Percentiles rank a stretch among this genome's conserved stretches.
phyloP scores from a whole-genome alignment of 1,140 invertebrate genomes.

The Thalassaphorura encarpata region DNA sequence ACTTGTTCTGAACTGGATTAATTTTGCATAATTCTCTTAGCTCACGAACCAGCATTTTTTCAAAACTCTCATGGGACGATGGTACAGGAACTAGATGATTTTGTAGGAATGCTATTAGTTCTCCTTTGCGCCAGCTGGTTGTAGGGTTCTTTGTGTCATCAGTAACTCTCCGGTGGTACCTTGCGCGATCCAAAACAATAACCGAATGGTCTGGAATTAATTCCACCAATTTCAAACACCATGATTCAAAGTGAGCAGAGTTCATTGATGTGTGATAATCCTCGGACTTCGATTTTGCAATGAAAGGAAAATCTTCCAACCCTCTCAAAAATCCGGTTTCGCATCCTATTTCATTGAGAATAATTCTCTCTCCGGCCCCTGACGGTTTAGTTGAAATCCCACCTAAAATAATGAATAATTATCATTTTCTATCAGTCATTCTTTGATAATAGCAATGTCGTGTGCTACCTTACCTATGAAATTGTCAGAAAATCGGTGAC shows the following conservation, averaged over 20 bases:
- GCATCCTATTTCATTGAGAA: background rate
- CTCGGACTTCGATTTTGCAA: slow-evolving; percentile 10
- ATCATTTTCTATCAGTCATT: no score
- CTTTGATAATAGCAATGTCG: no score
- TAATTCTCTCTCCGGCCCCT: background rate
- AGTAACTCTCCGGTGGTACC: background rate
- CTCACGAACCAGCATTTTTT: background rate
- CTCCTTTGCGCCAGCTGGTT: background rate
- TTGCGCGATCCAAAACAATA: slow-evolving; percentile 14
- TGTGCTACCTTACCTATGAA: no score
- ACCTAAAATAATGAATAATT: no score
- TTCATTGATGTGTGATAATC: slow-evolving; percentile 22
- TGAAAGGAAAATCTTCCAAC: background rate
- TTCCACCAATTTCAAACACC: slow-evolving; percentile 5
- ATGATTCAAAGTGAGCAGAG: slow-evolving; percentile 5
- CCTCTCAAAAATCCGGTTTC: background rate
- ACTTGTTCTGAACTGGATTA: background rate
- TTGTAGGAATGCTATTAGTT: background rate
- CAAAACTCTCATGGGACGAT: background rate
- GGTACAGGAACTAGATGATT: background rate
- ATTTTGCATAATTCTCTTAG: background rate
- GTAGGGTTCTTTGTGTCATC: slow-evolving; percentile 3
- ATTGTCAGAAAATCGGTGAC: background rate
- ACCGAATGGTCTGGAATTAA: slow-evolving; percentile 6
- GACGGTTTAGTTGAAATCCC: no score